These are phyloP conservation scores for Lysandra coridon DNA, from an alignment of 2,888 invertebrate species.

Conservation along the genomic window DNA sequence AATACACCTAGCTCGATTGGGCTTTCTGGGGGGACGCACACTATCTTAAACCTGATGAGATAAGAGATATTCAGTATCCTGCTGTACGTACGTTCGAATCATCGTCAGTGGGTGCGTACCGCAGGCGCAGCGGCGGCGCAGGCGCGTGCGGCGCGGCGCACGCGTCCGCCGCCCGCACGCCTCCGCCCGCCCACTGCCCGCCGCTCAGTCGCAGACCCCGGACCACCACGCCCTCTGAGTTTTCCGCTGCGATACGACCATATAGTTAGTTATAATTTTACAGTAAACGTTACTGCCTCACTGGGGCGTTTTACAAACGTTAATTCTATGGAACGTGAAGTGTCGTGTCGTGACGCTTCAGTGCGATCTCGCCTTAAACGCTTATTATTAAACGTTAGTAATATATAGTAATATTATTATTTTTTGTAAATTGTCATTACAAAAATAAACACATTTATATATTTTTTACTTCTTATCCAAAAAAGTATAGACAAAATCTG, in stretches of 20 bases:
- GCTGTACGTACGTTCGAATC: background rate
- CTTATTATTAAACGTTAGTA: too few relatives aligned
- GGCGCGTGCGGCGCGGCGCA: slow-evolving; percentile 51
- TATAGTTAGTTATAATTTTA: background rate
- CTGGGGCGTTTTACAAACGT: too few relatives aligned
- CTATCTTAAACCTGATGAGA: too few relatives aligned
- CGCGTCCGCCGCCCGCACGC: slow-evolving; percentile 43
- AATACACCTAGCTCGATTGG: too few relatives aligned
- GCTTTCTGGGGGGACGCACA: too few relatives aligned
- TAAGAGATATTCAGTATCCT: background rate
- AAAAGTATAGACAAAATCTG: too few relatives aligned
- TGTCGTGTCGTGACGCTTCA: too few relatives aligned
- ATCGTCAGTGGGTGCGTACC: slow-evolving; percentile 42
- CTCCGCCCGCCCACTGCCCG: slow-evolving; percentile 50
- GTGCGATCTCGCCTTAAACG: too few relatives aligned
- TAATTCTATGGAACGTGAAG: too few relatives aligned
- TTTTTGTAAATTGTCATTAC: background rate
- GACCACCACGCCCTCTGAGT: slow-evolving; percentile 44
- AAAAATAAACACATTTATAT: background rate
- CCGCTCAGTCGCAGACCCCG: slow-evolving; percentile 58
- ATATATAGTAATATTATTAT: background rate
- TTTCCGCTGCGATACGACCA: slow-evolving; percentile 27
- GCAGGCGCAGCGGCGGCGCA: slow-evolving; percentile 60
- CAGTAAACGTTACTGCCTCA: too few relatives aligned
- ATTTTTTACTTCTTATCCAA: too few relatives aligned